phyloP scores from a whole-genome alignment of 30 jellyfish, hydroid and myxozoan species.

The Cassiopea andromeda region DNA sequence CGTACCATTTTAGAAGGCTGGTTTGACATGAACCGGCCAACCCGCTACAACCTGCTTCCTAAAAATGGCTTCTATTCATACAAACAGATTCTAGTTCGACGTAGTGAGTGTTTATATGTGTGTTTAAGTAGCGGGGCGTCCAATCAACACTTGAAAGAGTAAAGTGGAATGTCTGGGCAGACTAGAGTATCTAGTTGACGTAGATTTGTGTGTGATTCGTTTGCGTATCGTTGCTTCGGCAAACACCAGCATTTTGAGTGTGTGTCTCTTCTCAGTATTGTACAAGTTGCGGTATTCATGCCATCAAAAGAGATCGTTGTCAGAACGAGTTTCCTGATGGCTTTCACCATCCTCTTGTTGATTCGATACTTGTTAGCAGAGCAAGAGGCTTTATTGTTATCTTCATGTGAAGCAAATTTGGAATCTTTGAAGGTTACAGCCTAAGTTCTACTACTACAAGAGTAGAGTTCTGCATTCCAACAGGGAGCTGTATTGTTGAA shows the following conservation, averaged over 20 bases:
- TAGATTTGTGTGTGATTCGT: background rate
- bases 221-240: background rate
- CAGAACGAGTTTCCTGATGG: background rate
- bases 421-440: too few species aligned
- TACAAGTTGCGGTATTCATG: background rate
- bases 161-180: background rate
- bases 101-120: background rate
- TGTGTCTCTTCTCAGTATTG: too few species aligned
- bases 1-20: background rate
- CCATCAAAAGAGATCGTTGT: background rate
- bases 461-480: too few species aligned
- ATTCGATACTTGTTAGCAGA: too few species aligned
- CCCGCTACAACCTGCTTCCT: slow-evolving; percentile 59
- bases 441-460: too few species aligned
- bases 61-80: slow-evolving; percentile 68
- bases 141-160: background rate
- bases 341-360: background rate
- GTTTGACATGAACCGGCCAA: slow-evolving; percentile 45
- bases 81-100: background rate
- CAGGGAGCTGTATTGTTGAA: too few species aligned
- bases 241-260: background rate
- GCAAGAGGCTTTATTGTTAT: too few species aligned
- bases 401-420: too few species aligned
- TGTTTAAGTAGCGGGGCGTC: background rate
- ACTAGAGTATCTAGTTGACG: background rate